Evolutionary conservation across 2,888 invertebrate species (phyloP).

Genomic region (Drosophila tanythrix): DNA sequence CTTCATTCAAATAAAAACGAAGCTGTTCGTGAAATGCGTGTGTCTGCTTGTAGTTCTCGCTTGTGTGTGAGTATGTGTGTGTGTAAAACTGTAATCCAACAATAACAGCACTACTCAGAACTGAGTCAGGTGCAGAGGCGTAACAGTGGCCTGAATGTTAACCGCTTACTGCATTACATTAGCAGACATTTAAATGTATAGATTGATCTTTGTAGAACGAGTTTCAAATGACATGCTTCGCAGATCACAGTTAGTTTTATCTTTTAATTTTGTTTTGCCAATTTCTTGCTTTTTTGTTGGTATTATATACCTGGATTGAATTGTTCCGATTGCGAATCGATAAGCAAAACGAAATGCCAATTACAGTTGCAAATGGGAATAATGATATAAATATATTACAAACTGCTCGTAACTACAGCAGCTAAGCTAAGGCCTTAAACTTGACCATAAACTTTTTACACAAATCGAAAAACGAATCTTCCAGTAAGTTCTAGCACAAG

Average conservation of each 20-base stretch:
- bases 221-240: slow-evolving; percentile 1
- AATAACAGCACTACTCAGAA: slow-evolving; percentile 13
- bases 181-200: slow-evolving; percentile 4
- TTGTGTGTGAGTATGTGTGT: neutral
- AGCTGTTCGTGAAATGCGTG: slow-evolving; percentile 17
- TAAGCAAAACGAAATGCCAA: neutral
- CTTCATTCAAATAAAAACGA: slow-evolving; percentile 27
- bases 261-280: neutral
- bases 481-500: neutral
- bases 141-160: slow-evolving; percentile 26
- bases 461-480: neutral
- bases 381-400: neutral
- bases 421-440: neutral
- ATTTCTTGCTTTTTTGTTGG: neutral
- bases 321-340: neutral
- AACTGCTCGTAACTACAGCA: neutral
- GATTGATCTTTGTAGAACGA: neutral
- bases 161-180: neutral
- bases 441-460: neutral
- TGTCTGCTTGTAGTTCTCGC: neutral
- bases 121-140: slow-evolving; percentile 2
- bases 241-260: neutral
- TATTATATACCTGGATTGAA: neutral
- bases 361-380: neutral
- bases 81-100: slow-evolving; percentile 39